A percentile compares a stretch with the other conserved stretches of the same genome.
These are phyloP conservation scores for Drosophila mimetica DNA, from an alignment of 2,888 invertebrate genomes.

Conservation along the genomic window DNA sequence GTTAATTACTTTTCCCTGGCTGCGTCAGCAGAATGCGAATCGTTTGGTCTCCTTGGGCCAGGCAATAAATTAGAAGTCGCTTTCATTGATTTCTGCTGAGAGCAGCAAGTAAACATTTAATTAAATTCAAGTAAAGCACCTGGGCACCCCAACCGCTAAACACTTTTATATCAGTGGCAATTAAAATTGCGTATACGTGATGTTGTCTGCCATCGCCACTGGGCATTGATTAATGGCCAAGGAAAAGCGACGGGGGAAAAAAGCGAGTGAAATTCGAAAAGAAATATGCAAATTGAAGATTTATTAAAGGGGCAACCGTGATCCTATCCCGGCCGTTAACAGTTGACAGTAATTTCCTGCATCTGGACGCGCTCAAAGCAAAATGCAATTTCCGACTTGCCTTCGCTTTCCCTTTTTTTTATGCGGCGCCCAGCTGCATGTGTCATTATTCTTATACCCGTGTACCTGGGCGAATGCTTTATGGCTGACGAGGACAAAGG, in stretches of 20 bases:
- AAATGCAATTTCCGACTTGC: conserved; percentile 72
- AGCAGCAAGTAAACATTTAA: conserved; percentile 52
- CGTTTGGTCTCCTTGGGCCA: conserved; percentile 7
- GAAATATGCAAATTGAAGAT: conserved; percentile 42
- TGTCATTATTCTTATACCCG: conserved; percentile 37
- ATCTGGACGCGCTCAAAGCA: conserved; percentile 59
- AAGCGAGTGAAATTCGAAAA: conserved; percentile 6
- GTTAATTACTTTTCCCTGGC: conserved; percentile 51
- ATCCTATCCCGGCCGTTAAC: conserved; percentile 32
- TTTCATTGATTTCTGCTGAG: conserved; percentile 52
- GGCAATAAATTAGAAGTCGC: conserved; percentile 49
- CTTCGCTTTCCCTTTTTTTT: conserved; percentile 8
- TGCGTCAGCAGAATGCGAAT: conserved; percentile 43
- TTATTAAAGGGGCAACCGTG: conserved; percentile 39
- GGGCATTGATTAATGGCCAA: conserved; percentile 40
- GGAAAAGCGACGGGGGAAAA: conserved; percentile 7
- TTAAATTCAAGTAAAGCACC: conserved; percentile 30
- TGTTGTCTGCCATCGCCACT: conserved; percentile 33
- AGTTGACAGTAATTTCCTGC: conserved; percentile 71
- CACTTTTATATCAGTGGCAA: conserved; percentile 46
- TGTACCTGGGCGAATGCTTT: conserved; percentile 46
- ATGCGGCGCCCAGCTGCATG: conserved; percentile 51
- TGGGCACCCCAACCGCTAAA: conserved; percentile 23
- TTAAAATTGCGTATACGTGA: conserved; percentile 53
- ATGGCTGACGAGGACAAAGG: conserved; percentile 40